Evolutionary conservation across 2,797 vertebrate genomes (phyloP).

Genomic region (Semaprochilodus insignis): DNA sequence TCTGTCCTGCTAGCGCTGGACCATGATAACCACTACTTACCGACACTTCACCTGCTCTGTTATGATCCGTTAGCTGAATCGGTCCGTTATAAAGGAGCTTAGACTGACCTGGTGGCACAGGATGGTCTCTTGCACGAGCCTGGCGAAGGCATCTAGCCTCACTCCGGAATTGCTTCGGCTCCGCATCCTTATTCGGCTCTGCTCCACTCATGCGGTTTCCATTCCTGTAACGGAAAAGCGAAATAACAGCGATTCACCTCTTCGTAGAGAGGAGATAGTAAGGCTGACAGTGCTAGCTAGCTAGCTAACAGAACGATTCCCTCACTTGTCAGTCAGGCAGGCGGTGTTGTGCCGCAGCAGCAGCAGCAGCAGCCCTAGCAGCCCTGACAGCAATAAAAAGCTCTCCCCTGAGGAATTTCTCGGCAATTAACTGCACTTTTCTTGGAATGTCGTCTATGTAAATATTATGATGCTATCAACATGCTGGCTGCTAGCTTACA

Average conservation of each 20-base stretch:
- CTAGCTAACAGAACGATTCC: not conserved
- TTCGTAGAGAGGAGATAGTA: not conserved
- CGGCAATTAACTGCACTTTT: too few relatives aligned
- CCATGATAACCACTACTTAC: not conserved
- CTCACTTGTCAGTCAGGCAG: not conserved
- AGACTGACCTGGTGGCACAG: slow-evolving; percentile 89
- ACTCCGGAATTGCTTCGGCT: slow-evolving; percentile 98
- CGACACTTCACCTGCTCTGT: not conserved
- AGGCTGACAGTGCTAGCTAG: too few relatives aligned
- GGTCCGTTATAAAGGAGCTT: not conserved
- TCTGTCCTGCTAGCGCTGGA: not conserved
- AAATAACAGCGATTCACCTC: not conserved
- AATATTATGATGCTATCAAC: not conserved
- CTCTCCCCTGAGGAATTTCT: too few relatives aligned
- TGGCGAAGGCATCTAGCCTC: slow-evolving; percentile 90
- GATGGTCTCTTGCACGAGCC: slow-evolving; percentile 93
- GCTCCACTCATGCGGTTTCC: not conserved
- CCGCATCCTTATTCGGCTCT: slow-evolving; percentile 80
- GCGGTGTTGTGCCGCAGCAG: not conserved
- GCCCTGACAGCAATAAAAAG: too few relatives aligned
- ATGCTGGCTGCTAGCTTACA: not conserved
- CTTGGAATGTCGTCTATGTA: not conserved
- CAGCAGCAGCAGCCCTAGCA: too few relatives aligned
- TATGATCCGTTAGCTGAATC: not conserved
- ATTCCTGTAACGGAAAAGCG: not conserved